These are phyloP conservation scores for Asteroscopus sphinx DNA, from an alignment of 2,888 invertebrate genomes.

Conservation along the genomic window DNA sequence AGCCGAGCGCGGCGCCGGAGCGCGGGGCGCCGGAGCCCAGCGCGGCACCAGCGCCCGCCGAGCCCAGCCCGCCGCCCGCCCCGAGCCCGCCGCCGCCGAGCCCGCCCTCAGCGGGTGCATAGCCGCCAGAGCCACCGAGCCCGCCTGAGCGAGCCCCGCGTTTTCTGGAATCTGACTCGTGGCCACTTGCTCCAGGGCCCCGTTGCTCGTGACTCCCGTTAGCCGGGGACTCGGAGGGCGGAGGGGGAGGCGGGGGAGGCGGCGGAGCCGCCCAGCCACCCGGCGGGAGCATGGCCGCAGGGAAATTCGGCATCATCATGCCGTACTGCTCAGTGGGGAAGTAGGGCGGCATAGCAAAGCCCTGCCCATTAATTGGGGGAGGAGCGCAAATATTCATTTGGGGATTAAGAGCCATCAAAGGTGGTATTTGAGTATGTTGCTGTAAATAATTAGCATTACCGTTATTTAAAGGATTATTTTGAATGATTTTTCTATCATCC, in stretches of 20 bases:
- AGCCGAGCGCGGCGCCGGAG: constrained; percentile 57
- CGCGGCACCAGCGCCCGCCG: constrained; percentile 62
- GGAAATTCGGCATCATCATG: constrained; percentile 78
- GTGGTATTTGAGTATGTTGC: constrained; percentile 75
- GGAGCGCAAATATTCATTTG: constrained; percentile 83
- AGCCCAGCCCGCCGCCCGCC: constrained; percentile 61
- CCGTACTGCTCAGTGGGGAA: constrained; percentile 83
- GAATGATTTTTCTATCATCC: constrained; percentile 41
- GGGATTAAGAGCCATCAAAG: constrained; percentile 81
- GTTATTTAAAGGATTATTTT: constrained; percentile 54
- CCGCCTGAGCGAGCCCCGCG: constrained; percentile 74
- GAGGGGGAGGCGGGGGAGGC: constrained; percentile 82
- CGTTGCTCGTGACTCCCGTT: constrained; percentile 73
- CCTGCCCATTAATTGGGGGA: constrained; percentile 75
- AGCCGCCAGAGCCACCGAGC: constrained; percentile 58
- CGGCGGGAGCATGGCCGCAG: constrained; percentile 65
- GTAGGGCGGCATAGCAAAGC: constrained; percentile 80
- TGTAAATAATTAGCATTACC: constrained; percentile 58
- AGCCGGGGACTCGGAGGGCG: constrained; percentile 68
- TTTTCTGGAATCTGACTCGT: constrained; percentile 87
- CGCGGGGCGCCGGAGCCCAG: constrained; percentile 46
- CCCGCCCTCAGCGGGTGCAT: constrained; percentile 65
- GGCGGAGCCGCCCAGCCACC: constrained; percentile 77
- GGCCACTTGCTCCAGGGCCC: constrained; percentile 81
- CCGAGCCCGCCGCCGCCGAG: constrained; percentile 61